Conservation (phyloP, 2,113 vertebrate genomes). For the Nycticebus coucang region DNA sequence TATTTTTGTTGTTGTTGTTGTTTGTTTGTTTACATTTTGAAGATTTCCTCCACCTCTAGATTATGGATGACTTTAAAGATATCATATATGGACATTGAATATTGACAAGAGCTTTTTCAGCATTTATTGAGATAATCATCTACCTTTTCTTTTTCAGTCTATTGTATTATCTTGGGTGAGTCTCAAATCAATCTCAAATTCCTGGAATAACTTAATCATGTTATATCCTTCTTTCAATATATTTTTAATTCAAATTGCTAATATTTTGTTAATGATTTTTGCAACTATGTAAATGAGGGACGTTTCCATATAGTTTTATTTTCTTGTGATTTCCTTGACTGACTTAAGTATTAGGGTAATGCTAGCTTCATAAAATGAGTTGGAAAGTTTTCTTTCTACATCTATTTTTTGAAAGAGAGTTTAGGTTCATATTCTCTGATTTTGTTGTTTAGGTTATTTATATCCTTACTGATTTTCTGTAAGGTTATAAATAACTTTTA, state of each 20-base stretch:
- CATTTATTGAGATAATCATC: background rate
- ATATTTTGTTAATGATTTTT: conserved; percentile 31
- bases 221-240: background rate
- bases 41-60: background rate
- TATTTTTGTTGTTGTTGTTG: too few relatives aligned
- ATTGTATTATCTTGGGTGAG: background rate
- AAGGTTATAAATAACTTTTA: too few relatives aligned
- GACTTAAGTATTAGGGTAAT: background rate
- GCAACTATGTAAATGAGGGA: background rate
- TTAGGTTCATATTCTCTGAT: background rate
- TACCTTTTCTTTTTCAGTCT: background rate
- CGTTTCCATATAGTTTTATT: background rate
- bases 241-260: background rate
- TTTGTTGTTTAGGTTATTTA: background rate
- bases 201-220: background rate
- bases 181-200: conserved; percentile 13
- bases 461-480: conserved; percentile 7
- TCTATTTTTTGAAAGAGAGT: background rate
- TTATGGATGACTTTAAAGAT: background rate
- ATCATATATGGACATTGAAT: background rate
- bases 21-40: background rate
- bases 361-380: background rate
- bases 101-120: background rate
- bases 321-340: conserved; percentile 8
- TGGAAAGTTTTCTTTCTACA: background rate